Percentiles rank a stretch among this genome's conserved stretches.
These are phyloP conservation scores for Drosophila pseudoobscura DNA, from an alignment of 1,140 invertebrate genomes.

Conservation along the genomic window DNA sequence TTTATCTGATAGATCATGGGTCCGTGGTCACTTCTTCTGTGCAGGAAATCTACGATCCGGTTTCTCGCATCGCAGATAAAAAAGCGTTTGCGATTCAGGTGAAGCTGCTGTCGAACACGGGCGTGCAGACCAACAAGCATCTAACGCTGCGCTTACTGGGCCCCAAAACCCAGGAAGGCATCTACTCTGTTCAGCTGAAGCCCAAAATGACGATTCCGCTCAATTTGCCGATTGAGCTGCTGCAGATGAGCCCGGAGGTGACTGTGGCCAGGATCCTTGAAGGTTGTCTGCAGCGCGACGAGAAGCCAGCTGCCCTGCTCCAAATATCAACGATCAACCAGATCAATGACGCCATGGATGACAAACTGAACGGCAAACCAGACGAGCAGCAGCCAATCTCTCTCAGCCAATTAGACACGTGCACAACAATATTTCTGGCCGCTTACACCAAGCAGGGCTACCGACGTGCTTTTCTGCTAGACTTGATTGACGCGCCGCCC, in stretches of 20 bases:
- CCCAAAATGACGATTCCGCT: conserved; percentile 40
- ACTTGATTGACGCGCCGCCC: conserved; percentile 21
- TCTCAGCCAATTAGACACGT: conserved; percentile 9
- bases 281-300: background rate
- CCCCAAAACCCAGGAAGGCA: conserved; percentile 24
- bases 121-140: conserved; percentile 46
- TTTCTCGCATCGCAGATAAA: conserved; percentile 27
- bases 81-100: conserved; percentile 47
- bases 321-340: conserved; percentile 40
- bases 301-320: conserved; percentile 31
- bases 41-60: conserved; percentile 22
- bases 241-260: conserved; percentile 34
- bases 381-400: background rate
- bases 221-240: conserved; percentile 36
- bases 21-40: background rate
- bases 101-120: conserved; percentile 22
- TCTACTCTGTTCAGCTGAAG: conserved; percentile 45
- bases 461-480: conserved; percentile 56
- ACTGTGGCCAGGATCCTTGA: conserved; percentile 26
- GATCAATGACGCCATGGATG: conserved; percentile 40
- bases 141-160: conserved; percentile 39
- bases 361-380: conserved; percentile 3
- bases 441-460: conserved; percentile 43
- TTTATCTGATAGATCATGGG: conserved; percentile 54
- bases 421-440: conserved; percentile 29